Percentiles rank a stretch among this genome's conserved stretches.
Conservation (phyloP, 1,140 invertebrate genomes). For the Nasonia longicornis region DNA sequence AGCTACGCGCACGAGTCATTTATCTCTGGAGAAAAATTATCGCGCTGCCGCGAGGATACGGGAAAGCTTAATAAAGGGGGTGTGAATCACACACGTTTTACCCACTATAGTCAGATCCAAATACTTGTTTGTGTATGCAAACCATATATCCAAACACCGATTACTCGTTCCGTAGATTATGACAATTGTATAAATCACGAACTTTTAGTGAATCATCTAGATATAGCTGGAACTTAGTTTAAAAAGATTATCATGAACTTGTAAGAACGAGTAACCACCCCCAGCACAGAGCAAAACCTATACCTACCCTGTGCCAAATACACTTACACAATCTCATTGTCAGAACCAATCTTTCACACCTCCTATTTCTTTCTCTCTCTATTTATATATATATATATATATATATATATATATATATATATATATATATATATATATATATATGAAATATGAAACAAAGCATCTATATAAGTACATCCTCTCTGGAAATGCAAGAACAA, state of each 20-base stretch:
- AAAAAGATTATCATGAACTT: neutral
- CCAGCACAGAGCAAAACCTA: neutral
- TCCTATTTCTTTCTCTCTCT: neutral
- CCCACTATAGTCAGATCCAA: no score
- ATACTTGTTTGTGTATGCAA: no score
- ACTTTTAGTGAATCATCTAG: neutral
- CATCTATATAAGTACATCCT: constrained; percentile 14
- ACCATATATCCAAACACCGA: no score
- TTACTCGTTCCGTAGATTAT: no score
- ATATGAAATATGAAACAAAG: neutral
- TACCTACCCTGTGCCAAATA: neutral
- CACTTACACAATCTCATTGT: neutral
- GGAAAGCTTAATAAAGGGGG: neutral
- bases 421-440: neutral
- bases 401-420: neutral
- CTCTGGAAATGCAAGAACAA: neutral
- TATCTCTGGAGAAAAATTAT: neutral
- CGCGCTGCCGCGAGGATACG: neutral
- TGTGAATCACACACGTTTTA: constrained; percentile 10
- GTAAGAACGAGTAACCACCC: neutral
- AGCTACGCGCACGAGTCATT: neutral
- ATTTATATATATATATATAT: neutral
- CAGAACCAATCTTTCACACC: constrained; percentile 18
- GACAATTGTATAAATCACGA: no score
- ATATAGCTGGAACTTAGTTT: neutral